These are phyloP conservation scores for Pyrgilauda ruficollis DNA, from an alignment of 2,113 vertebrate genomes.

Conservation along the genomic window DNA sequence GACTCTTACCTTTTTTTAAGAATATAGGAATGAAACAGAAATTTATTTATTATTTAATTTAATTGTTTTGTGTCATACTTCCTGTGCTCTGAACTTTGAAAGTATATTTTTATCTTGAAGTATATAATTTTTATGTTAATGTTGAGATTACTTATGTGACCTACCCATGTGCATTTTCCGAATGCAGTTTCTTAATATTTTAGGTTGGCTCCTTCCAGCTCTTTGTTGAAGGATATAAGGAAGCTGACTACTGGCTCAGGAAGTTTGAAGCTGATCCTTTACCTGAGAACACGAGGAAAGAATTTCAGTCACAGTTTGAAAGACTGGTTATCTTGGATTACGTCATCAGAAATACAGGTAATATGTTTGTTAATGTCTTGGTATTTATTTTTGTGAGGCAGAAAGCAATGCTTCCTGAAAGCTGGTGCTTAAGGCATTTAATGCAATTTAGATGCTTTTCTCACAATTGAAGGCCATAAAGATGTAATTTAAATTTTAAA, in stretches of 20 bases:
- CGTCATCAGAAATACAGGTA: slow-evolving; percentile 96
- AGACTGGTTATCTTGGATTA: slow-evolving; percentile 93
- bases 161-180: background rate
- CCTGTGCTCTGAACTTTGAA: background rate
- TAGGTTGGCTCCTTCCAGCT: slow-evolving; percentile 97
- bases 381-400: background rate
- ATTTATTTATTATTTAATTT: background rate
- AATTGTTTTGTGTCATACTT: background rate
- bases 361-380: background rate
- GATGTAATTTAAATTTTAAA: background rate
- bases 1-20: background rate
- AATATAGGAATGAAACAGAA: background rate
- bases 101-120: background rate
- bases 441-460: background rate
- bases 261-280: slow-evolving; percentile 95
- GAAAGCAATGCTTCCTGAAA: background rate
- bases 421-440: background rate
- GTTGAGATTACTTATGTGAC: background rate
- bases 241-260: slow-evolving; percentile 95
- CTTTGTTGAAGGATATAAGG: slow-evolving; percentile 94
- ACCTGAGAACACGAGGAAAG: slow-evolving; percentile 95
- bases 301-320: slow-evolving; percentile 96
- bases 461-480: background rate
- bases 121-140: background rate
- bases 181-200: slow-evolving; percentile 49